These are phyloP conservation scores for Hemithea aestivaria DNA, from an alignment of 2,888 invertebrate species.

Conservation along the genomic window DNA sequence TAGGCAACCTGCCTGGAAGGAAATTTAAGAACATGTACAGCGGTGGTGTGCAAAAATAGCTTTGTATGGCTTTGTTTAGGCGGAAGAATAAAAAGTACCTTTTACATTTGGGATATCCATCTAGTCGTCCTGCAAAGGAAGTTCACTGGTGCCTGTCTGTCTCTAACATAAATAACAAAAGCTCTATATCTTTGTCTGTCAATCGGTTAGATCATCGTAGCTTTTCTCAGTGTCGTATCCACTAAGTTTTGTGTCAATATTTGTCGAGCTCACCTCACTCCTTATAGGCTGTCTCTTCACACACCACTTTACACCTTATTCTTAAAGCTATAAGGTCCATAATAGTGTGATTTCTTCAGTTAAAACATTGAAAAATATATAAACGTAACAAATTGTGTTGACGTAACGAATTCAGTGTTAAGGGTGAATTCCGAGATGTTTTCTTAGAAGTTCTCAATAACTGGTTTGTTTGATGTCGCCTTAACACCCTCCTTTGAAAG, in stretches of 20 bases:
- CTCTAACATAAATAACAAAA: too few species aligned
- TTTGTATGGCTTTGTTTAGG: too few species aligned
- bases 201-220: too few species aligned
- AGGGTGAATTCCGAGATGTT: conserved; percentile 24
- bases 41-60: too few species aligned
- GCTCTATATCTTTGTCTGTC: too few species aligned
- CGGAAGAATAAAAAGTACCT: too few species aligned
- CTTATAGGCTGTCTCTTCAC: conserved; percentile 34
- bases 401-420: conserved; percentile 38
- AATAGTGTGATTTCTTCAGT: conserved; percentile 2
- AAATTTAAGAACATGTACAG: too few species aligned
- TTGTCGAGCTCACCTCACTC: conserved; percentile 61
- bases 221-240: conserved; percentile 54
- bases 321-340: conserved; percentile 6
- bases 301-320: conserved; percentile 17
- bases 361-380: conserved; percentile 25
- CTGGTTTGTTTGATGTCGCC: conserved; percentile 3
- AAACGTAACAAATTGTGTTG: conserved; percentile 45
- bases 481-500: too few species aligned
- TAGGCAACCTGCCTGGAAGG: too few species aligned
- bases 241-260: conserved; percentile 68
- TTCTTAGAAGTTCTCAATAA: conserved; percentile 3
- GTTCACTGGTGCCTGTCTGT: too few species aligned
- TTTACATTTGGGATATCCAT: too few species aligned
- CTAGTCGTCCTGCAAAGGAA: too few species aligned